Base-by-base conservation (phyloP, 2,888 invertebrate genomes). In the Pecten maximus region DNA sequence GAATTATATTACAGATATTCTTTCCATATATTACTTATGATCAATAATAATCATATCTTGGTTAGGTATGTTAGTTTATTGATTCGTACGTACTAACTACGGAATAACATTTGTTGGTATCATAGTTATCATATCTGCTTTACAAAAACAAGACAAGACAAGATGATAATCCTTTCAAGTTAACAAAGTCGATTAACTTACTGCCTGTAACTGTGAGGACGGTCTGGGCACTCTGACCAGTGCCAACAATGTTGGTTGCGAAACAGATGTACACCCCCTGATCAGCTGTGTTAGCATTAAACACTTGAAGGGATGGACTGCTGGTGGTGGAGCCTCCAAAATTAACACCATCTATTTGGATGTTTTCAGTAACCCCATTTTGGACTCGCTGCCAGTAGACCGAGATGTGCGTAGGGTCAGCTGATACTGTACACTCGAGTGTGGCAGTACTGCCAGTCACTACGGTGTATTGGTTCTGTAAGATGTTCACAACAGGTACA, bases 151-250 rank as follows among this genome's bases (percentile, higher is more conserved):
- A n/a, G n/a, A n/a, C n/a, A n/a, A n/a, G n/a, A n/a, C n/a, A n/a
- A n/a, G n/a, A n/a, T n/a, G n/a, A n/a, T n/a, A n/a, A n/a, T n/a
- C n/a, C n/a, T n/a, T n/a, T n/a, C n/a, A n/a, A n/a, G n/a, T n/a
- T n/a, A n/a, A n/a, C n/a, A n/a, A n/a, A n/a, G n/a, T n/a, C n/a
- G 48, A 50, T 50, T 50, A 54, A 91, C 91, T 87, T 88, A 91
- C 91, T 90, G 87, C 91, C 91, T 60, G 88, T 88, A 2, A 91
- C 91, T 35, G 88, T 54, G 44, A 91, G 54, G 16, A 87, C 88
- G 6, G 90, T 90, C 28, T 35, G 35, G 15, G 88, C 90, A 91
- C 91, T 91, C 60, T 48, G 86, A 19, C 91, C 90, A 0, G 28
- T 40, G 35, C 90, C 90, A 15, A 87, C 90, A n/a, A 54, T 54